Evolutionary conservation across 2,888 invertebrate genomes (phyloP).

Genomic region (Baccha elongata): DNA sequence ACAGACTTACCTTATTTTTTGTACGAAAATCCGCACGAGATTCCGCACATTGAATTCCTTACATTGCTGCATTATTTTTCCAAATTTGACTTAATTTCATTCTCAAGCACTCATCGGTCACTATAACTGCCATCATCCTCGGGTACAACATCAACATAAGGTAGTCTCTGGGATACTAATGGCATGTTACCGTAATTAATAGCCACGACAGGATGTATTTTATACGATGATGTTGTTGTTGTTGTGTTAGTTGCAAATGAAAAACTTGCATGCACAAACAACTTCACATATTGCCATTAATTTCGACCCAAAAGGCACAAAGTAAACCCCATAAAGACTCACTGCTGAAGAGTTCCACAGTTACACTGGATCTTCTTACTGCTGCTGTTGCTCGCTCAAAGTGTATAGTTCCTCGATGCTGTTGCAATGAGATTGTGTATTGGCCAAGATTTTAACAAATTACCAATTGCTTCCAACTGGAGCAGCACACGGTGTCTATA

Average conservation of each 20-base stretch:
- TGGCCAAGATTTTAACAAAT: slow-evolving; percentile 67
- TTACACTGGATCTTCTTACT: slow-evolving; percentile 50
- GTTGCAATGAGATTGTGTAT: slow-evolving; percentile 20
- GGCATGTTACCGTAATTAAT: slow-evolving; percentile 72
- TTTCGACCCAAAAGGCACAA: slow-evolving; percentile 29
- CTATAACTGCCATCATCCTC: slow-evolving; percentile 40
- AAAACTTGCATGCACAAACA: slow-evolving; percentile 67
- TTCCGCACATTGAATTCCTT: too few relatives aligned
- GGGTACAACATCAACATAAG: slow-evolving; percentile 41
- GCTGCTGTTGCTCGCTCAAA: slow-evolving; percentile 7
- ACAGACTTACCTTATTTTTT: too few relatives aligned
- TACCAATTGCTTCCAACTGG: slow-evolving; percentile 74
- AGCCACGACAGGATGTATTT: slow-evolving; percentile 71
- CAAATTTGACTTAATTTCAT: slow-evolving; percentile 48
- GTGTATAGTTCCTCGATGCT: not conserved
- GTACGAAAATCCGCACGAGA: too few relatives aligned
- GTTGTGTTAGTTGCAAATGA: slow-evolving; percentile 22
- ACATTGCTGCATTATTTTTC: too few relatives aligned
- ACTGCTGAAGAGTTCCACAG: slow-evolving; percentile 52
- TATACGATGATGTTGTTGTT: slow-evolving; percentile 50
- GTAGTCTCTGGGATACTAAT: slow-evolving; percentile 61
- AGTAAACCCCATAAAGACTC: slow-evolving; percentile 29
- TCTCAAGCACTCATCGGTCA: slow-evolving; percentile 20
- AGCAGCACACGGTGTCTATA: slow-evolving; percentile 34
- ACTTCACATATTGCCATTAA: slow-evolving; percentile 52